These are phyloP conservation scores for Bujurquina vittata DNA, from an alignment of 2,113 vertebrate genomes.

Conservation along the genomic window DNA sequence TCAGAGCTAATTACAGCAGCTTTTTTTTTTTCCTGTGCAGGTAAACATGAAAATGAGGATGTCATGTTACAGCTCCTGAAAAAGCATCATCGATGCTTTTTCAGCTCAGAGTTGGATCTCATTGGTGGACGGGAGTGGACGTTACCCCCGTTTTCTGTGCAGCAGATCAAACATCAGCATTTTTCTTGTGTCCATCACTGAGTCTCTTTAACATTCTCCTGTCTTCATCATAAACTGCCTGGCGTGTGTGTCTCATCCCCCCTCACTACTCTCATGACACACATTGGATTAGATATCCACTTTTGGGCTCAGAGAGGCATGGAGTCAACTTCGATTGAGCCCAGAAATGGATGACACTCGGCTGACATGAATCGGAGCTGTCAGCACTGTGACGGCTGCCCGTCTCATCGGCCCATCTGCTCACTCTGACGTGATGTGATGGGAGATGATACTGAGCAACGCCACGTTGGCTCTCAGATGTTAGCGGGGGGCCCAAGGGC, in stretches of 20 bases:
- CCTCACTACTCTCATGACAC: slow-evolving; percentile 51
- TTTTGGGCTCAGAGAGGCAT: slow-evolving; percentile 83
- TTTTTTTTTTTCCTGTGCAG: background rate
- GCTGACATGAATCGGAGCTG: slow-evolving; percentile 94
- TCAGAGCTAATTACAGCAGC: background rate
- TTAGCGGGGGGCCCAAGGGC: slow-evolving; percentile 84
- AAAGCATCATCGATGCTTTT: background rate
- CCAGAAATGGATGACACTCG: slow-evolving; percentile 88
- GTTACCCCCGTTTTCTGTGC: slow-evolving; percentile 19
- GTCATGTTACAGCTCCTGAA: too few species aligned
- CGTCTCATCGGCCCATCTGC: slow-evolving; percentile 84
- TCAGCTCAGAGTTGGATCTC: background rate
- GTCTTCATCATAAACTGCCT: slow-evolving; percentile 66
- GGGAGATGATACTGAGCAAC: slow-evolving; percentile 98
- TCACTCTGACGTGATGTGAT: slow-evolving; percentile 92
- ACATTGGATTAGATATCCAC: slow-evolving; percentile 82
- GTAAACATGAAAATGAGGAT: background rate
- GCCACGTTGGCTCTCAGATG: slow-evolving; percentile 75
- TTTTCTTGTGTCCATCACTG: slow-evolving; percentile 23
- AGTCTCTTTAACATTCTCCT: slow-evolving; percentile 37
- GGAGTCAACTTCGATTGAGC: slow-evolving; percentile 89
- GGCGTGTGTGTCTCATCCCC: slow-evolving; percentile 38
- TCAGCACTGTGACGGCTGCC: slow-evolving; percentile 92
- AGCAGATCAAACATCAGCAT: slow-evolving; percentile 28
- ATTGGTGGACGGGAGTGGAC: background rate